Percentiles rank a stretch among this genome's conserved stretches.
Evolutionary conservation across 2,888 invertebrate genomes (phyloP).

Genomic region (Magallana nippona): DNA sequence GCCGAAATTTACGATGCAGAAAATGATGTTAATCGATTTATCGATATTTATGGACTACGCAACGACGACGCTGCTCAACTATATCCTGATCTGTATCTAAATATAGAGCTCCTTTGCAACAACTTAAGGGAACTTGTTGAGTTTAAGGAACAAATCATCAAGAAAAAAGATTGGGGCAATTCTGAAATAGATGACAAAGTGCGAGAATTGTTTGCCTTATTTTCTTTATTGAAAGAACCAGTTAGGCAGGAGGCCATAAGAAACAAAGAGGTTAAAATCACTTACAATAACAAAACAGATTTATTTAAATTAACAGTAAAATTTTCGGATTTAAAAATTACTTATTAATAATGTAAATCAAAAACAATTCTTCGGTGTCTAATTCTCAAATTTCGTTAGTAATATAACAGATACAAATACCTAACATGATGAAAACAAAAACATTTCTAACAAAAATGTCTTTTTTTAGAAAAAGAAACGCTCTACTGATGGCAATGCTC

Average conservation of each 20-base stretch:
- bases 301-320: no score
- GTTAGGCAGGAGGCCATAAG: background rate
- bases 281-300: background rate
- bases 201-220: background rate
- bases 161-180: background rate
- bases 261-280: background rate
- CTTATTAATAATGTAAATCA: no score
- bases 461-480: no score
- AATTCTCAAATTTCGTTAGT: no score
- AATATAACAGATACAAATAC: no score
- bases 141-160: background rate
- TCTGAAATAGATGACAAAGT: background rate
- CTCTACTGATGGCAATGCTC: no score
- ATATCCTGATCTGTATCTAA: background rate
- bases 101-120: background rate
- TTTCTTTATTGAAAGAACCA: background rate
- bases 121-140: background rate
- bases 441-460: no score
- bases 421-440: no score
- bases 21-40: conserved; percentile 18
- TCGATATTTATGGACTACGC: conserved; percentile 39
- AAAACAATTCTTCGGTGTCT: no score
- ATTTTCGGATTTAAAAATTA: no score
- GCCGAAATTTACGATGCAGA: background rate
- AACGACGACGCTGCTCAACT: background rate